A percentile compares a stretch with the other conserved stretches of the same genome.
Conservation (phyloP, 2,797 vertebrate species). For the Sebastes hopkinsi region DNA sequence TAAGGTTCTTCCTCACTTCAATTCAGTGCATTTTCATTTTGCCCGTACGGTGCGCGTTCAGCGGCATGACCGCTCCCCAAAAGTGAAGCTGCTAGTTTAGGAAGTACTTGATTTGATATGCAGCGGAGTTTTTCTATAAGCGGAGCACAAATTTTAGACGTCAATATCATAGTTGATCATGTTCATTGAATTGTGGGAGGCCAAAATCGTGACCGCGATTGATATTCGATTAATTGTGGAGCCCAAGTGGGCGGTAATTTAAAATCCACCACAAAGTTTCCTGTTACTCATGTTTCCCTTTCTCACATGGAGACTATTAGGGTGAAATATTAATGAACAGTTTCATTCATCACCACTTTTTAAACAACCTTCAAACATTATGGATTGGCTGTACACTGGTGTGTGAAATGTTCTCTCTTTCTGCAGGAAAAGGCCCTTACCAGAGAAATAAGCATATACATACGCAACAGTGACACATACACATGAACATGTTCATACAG, state of each 20-base stretch:
- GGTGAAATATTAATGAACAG: constrained; percentile 10
- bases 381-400: constrained; percentile 11
- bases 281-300: background rate
- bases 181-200: too few species aligned
- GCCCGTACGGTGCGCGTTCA: too few species aligned
- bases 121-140: too few species aligned
- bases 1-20: too few species aligned
- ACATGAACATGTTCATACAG: background rate
- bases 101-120: too few species aligned
- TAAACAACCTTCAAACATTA: constrained; percentile 34
- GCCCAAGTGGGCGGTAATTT: background rate
- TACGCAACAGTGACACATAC: background rate
- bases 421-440: background rate
- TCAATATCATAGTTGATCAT: too few species aligned
- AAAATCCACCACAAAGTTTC: background rate
- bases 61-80: too few species aligned
- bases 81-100: too few species aligned
- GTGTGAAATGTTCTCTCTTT: constrained; percentile 8
- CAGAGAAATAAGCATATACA: constrained; percentile 3
- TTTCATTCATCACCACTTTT: background rate
- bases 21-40: too few species aligned
- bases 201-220: too few species aligned
- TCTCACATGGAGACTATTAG: background rate
- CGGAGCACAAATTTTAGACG: too few species aligned
- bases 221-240: too few species aligned